Evolutionary conservation across 2,113 vertebrate genomes (phyloP), one percentile per base, ranked within the genome.

Genomic region (Ailurus styani): DNA sequence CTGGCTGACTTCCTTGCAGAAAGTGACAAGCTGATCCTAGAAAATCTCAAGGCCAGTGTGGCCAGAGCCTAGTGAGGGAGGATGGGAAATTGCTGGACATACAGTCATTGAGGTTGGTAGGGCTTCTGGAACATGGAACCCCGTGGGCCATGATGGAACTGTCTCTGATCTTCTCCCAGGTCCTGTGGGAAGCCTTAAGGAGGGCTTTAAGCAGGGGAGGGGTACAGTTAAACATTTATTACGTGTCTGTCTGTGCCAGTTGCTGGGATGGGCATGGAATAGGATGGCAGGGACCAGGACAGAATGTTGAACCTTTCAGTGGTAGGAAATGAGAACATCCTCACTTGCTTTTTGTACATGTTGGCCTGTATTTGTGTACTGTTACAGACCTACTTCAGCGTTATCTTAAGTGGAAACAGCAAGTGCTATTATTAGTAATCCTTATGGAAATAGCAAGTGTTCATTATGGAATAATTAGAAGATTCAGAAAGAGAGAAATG

Each of bases 391-490:
- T 68, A 40, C 54, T 78, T 86, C 91, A 83, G 82, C 55, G 52
- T 83, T 83, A 89, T 62, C 64, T 87, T 82, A 81, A 81, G 55
- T 54, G 52, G 62, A 45, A 47, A 45, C 29, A 47, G 7, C 72
- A 47, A 29, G 72, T 47, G 72, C 72, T 47, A 9, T 29, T 75
- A 7, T 17, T 29, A 29, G 40, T 29, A 45, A 42, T 8, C 42
- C 14, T 75, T 29, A 34, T 2, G 27, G 47, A 96, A 84, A 23
- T 62, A 96, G 52, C 31, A 68, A 2, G 0, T 50, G 27, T 79
- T 96, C 10, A 15, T 62, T 84, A 31, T 84, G 62, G 70, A 73
- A 68, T 90, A 95, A 87, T 78, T 78, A 94, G 81, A 96, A 94
- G 70, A 73, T 83, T 87, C 60, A 82, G 37, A 77, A 79, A 66